A percentile compares a stretch with the other conserved stretches of the same genome.
phyloP scores from a whole-genome alignment of 2,113 vertebrate genomes.

The Leuciscus idus region DNA sequence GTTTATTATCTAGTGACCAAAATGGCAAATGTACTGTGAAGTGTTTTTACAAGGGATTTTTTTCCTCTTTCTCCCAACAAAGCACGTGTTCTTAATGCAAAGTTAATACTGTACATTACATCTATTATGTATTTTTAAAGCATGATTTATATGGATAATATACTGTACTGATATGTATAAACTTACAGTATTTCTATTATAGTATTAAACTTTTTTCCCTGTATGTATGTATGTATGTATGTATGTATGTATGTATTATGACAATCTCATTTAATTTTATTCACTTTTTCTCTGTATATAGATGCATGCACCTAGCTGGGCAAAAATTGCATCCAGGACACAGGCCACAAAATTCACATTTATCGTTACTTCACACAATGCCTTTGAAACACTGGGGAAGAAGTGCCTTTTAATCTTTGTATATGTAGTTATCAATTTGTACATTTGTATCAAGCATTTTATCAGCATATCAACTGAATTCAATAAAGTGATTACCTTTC shows the following conservation, averaged over 20 bases:
- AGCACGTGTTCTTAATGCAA: background rate
- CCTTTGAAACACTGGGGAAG: background rate
- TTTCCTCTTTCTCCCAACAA: background rate
- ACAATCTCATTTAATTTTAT: background rate
- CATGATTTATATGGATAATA: background rate
- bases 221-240: background rate
- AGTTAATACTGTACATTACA: background rate
- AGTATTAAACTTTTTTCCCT: background rate
- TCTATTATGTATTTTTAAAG: background rate
- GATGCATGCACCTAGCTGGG: background rate
- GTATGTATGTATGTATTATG: background rate
- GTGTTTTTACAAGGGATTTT: conserved; percentile 23
- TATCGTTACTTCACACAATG: background rate
- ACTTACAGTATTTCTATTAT: background rate
- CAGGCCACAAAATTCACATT: background rate
- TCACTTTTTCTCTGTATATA: background rate
- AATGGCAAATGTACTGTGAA: conserved; percentile 53
- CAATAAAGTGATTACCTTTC: conserved; percentile 17
- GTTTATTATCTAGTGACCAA: conserved; percentile 51
- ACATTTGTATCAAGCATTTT: too few relatives aligned
- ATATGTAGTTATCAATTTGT: background rate
- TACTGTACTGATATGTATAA: background rate
- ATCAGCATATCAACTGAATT: background rate
- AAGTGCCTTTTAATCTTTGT: background rate
- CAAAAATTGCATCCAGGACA: background rate